Evolutionary conservation across 1,140 invertebrate species (phyloP), one percentile per base, ranked within the genome.

Genomic region (Hycleus phaleratus): DNA sequence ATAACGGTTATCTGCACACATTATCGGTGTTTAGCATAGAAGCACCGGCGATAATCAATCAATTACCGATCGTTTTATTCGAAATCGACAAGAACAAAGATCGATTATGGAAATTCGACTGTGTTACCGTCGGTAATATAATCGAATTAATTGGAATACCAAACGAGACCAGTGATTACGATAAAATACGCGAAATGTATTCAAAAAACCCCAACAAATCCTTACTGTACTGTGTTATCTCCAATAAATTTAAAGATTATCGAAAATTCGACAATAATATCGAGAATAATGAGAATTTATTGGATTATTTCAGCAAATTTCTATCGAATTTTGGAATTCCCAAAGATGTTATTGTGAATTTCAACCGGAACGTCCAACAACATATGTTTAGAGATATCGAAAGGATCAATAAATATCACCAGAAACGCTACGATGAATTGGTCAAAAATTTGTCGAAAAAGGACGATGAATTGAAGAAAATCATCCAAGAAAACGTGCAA

Each of bases 1-100:
- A 72, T 58, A 60, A 79, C 72, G 70, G 79, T n/a, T 81, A 79
- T 57, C 75, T 73, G 53, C 81, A 80, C 61, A 74, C 75, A n/a
- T 66, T 81, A 5, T 81, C 79, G 11, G 74, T 82, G 26, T 81
- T 81, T 68, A 71, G 76, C 56, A 78, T 77, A 10, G 81, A 82
- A 68, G 78, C 81, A 52, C 77, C 79, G 3, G 43, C 61, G 32
- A 62, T 79, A 45, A 55, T 66, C 4, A 69, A 65, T 40, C 60
- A 64, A 39, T 64, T 73, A 45, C 71, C 69, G 11, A 38, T 58
- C 39, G 44, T 25, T 49, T 10, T 51, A 43, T 53, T 48, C 47
- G 46, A 56, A 12, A 6, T 18, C 11, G 40, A 50, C 4, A 38
- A 58, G 11, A 18, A 39, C 38, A 42, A 6, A 10, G 40, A 48